These are phyloP conservation scores for Crotophaga sulcirostris DNA, from an alignment of 2,113 vertebrate genomes.

Conservation along the genomic window DNA sequence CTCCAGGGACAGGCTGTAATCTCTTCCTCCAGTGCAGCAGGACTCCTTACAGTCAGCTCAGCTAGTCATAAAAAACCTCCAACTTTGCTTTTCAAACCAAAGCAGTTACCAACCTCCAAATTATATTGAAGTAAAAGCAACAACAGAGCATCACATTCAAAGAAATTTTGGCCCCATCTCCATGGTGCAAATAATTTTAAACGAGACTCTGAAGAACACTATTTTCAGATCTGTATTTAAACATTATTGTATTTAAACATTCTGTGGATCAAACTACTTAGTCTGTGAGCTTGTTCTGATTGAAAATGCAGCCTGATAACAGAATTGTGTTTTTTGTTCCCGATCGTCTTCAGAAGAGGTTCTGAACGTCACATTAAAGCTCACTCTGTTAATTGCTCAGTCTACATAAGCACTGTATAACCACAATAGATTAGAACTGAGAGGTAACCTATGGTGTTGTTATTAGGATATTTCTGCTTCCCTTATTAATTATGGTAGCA, in stretches of 20 bases:
- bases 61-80: fast-evolving
- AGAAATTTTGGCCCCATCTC: not conserved
- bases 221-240: not conserved
- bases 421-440: not conserved
- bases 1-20: not conserved
- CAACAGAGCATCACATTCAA: not conserved
- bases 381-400: not conserved
- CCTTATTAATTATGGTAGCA: not conserved
- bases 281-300: not conserved
- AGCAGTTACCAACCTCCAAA: not conserved
- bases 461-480: not conserved
- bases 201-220: not conserved
- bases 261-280: not conserved
- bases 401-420: not conserved
- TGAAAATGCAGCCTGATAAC: not conserved
- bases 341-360: not conserved
- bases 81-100: not conserved
- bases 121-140: not conserved
- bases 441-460: not conserved
- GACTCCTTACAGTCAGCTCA: not conserved
- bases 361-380: not conserved
- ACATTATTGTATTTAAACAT: not conserved
- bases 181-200: not conserved
- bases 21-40: not conserved
- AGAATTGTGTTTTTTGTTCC: not conserved